These are phyloP conservation scores for Anas capensis DNA, from an alignment of 2,797 vertebrate species.

Conservation along the genomic window DNA sequence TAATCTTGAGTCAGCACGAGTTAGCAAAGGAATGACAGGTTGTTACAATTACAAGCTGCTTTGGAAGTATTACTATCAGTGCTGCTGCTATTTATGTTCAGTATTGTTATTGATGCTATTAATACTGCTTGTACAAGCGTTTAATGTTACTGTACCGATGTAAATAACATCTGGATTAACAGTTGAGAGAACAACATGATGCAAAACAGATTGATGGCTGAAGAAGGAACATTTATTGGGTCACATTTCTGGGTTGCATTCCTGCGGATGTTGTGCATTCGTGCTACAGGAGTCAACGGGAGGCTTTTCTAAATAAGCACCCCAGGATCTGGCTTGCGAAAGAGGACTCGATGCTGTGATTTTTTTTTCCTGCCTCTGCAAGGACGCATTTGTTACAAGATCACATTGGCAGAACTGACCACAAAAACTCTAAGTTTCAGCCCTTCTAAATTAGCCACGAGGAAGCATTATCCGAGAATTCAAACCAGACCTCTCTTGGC, in stretches of 20 bases:
- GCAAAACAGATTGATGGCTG: constrained; percentile 52
- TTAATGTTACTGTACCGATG: constrained; percentile 59
- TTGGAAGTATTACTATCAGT: constrained; percentile 67
- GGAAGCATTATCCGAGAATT: constrained; percentile 25
- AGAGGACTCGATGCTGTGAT: neutral
- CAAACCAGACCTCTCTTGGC: constrained; percentile 15
- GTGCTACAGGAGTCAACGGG: neutral
- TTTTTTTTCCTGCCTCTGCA: neutral
- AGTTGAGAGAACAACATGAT: constrained; percentile 57
- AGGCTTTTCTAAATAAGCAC: constrained; percentile 46
- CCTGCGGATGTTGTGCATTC: neutral
- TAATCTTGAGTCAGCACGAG: constrained; percentile 74
- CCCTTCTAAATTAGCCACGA: constrained; percentile 6
- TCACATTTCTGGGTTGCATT: constrained; percentile 44
- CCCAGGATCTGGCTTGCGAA: neutral
- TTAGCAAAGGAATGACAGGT: constrained; percentile 73
- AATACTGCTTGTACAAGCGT: constrained; percentile 67
- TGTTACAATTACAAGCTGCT: constrained; percentile 74
- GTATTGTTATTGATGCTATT: constrained; percentile 69
- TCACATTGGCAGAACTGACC: constrained; percentile 13
- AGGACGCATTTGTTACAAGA: constrained; percentile 35
- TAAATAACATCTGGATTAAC: constrained; percentile 75
- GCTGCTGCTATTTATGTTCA: constrained; percentile 67
- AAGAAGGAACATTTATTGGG: constrained; percentile 23
- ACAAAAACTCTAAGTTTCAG: constrained; percentile 10